A percentile compares a stretch with the other conserved stretches of the same genome.
Conservation (phyloP, 2,888 invertebrate species). For the Himalopsyche japonica region DNA sequence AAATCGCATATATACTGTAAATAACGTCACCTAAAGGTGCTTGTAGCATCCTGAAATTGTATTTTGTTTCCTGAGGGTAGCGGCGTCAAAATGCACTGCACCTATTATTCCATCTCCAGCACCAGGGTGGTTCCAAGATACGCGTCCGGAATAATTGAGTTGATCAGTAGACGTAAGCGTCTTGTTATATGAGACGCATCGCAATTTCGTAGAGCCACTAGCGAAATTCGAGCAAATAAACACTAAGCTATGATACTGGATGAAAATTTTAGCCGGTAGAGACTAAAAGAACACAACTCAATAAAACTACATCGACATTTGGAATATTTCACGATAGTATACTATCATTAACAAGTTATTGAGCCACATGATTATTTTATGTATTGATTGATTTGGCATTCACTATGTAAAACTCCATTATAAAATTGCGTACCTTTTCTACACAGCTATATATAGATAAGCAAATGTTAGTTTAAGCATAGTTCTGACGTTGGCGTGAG, state of each 20-base stretch:
- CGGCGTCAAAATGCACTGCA: not conserved
- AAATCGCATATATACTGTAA: not conserved
- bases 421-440: no score
- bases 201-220: constrained; percentile 11
- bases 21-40: not conserved
- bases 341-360: no score
- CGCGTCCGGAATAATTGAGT: constrained; percentile 33
- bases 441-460: no score
- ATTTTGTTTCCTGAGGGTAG: not conserved
- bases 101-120: not conserved
- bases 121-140: not conserved
- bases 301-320: no score
- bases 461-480: no score
- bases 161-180: constrained; percentile 24
- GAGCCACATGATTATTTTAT: no score
- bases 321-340: no score
- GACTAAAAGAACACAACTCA: not conserved
- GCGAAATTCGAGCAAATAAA: constrained; percentile 12
- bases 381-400: no score
- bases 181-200: constrained; percentile 9
- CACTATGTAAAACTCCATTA: no score
- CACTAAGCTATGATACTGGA: not conserved
- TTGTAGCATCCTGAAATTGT: not conserved
- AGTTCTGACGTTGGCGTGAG: no score
- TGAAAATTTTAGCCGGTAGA: not conserved